Conservation (phyloP, 37 sponge, comb jelly and placozoan species). For the Cliona cf. orientalis region DNA sequence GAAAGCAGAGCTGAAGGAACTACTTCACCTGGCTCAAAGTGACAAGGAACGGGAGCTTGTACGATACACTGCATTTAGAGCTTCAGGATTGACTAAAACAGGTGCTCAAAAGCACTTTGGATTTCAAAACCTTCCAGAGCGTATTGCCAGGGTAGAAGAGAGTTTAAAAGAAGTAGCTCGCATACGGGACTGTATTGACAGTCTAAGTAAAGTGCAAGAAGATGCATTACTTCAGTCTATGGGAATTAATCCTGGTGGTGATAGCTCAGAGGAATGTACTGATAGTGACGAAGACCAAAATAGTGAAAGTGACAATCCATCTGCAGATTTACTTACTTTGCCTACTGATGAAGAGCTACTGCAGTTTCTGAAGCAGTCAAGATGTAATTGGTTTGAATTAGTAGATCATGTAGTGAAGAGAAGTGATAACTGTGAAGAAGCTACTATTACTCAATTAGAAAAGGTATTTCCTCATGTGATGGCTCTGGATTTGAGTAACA, state of each 20-base stretch:
- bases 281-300: not conserved
- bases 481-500: not conserved
- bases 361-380: not conserved
- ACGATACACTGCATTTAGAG: not conserved
- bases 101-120: slow-evolving; percentile 28
- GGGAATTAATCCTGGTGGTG: slow-evolving; percentile 10
- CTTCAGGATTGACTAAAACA: slow-evolving; percentile 25
- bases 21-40: slow-evolving; percentile 13
- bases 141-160: slow-evolving; percentile 9
- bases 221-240: not conserved
- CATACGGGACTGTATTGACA: slow-evolving; percentile 14
- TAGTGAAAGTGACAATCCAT: not conserved
- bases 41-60: slow-evolving; percentile 24
- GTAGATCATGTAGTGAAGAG: not conserved
- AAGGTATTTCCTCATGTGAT: not conserved
- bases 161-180: not conserved
- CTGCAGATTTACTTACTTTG: not conserved
- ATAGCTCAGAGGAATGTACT: not conserved
- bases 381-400: slow-evolving; percentile 19
- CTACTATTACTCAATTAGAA: not conserved
- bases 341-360: not conserved
- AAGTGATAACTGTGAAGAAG: not conserved
- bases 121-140: not conserved
- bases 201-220: slow-evolving; percentile 16
- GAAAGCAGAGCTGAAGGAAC: slow-evolving; percentile 6